Evolutionary conservation across 2,113 vertebrate species (phyloP).

Genomic region (mouse (Mus musculus)): DNA sequence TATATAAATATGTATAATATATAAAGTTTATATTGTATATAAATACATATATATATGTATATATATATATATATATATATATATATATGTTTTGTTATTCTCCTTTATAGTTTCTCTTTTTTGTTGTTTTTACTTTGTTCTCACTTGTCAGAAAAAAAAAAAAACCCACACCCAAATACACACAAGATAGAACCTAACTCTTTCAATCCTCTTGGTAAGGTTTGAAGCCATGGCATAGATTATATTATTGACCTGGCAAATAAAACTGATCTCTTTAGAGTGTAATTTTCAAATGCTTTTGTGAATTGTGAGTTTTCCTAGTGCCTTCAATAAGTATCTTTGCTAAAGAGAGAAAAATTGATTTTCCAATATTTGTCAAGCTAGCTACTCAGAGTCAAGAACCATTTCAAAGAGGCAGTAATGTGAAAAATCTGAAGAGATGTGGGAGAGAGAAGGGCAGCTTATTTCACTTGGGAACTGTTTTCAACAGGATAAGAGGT

Average conservation of each 20-base stretch:
- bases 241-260: slow-evolving; percentile 36
- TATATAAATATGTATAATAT: neutral
- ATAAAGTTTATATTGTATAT: neutral
- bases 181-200: neutral
- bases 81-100: neutral
- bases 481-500: neutral
- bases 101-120: neutral
- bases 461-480: slow-evolving; percentile 41
- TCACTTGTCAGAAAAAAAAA: neutral
- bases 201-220: neutral
- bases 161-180: neutral
- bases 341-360: slow-evolving; percentile 50
- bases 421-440: slow-evolving; percentile 48
- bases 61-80: neutral
- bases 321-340: slow-evolving; percentile 32
- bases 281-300: slow-evolving; percentile 38
- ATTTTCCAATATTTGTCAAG: slow-evolving; percentile 65
- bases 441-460: neutral
- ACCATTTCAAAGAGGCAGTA: slow-evolving; percentile 5
- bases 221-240: neutral
- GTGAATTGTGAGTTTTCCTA: slow-evolving; percentile 41
- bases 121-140: neutral
- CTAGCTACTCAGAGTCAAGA: slow-evolving; percentile 18
- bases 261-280: slow-evolving; percentile 48
- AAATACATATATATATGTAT: neutral